Base-by-base conservation (phyloP, 23 tunicate species). In the Diplosoma virens region DNA sequence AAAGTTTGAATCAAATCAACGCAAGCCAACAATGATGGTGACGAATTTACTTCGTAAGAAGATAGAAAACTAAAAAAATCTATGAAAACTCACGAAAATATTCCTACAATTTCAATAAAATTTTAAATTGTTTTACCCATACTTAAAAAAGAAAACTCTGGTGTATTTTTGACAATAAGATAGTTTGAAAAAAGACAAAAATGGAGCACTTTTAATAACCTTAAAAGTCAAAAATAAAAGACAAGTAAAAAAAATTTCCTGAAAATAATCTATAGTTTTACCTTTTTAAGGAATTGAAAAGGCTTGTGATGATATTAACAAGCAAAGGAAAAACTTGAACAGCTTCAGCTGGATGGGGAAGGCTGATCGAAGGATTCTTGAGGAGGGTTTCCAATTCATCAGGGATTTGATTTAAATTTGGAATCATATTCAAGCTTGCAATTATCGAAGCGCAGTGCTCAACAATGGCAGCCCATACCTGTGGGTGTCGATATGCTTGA, bases 1-100 rank as follows among this genome's bases (percentile, higher is more conserved):
- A 84, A 30, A 0, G 82, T 67, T 30, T 84, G 89, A 18, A 67
- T 41, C 26, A 84, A 37, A 58, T 84, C 89, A 17, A 37, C 28
- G 37, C 84, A 67, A 24, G 35, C 30, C 22, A 68, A 26, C 27
- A 20, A 25, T 7, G 77, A 67, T 22, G 28, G 9, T 30, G 46
- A 2, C 2, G 20, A 22, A 1, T 23, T 7, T 11, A 7, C 23
- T 18, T 67, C 48, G 25, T 33, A 80, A 0, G 77, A 25, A 0
- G 66, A 27, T 9, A 68, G 37, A 54, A 80, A 37, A 47, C 84
- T 80, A 30, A 16, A 9, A 45, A 11, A 45, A 16, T 9, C 16
- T 11, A 45, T 45, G 52, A 45, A 16, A 11, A 9, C 14, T 45
- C 11, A 9, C 52, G 16, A 16, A 11, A 45, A 45, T n/a, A n/a